Base-by-base conservation (phyloP, 2,888 invertebrate genomes). In the Polymixis lichenea region DNA sequence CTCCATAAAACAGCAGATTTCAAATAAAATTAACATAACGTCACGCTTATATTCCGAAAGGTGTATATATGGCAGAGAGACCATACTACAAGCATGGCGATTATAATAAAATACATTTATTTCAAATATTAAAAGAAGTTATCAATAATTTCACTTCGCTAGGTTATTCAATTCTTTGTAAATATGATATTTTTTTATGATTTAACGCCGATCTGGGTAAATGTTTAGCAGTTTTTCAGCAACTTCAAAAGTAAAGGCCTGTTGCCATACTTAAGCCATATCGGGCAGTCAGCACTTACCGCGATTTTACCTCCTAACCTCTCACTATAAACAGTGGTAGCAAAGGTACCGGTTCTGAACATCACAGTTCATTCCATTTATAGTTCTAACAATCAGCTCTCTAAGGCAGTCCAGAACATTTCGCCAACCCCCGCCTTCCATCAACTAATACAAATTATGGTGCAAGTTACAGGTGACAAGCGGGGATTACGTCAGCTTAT, bases 391-490 rank as follows among this genome's bases (percentile, higher is more conserved):
- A 92, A 95, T 94, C 95, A 93, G 85, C 83, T 80, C 83, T 77
- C 78, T 78, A 65, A 74, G 89, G 91, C 92, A 91, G 91, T 92
- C 84, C 92, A 91, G 92, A 94, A 93, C 93, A 92, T 94, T 94
- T 93, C 88, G 85, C 90, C 88, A 93, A 91, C 93, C 91, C 91
- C 90, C 92, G 91, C 93, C 94, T 93, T 91, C 94, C 94, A 95
- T 95, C 94, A 93, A 94, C 94, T 95, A 95, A 94, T 94, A 94
- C 92, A 91, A 85, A 75, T 74, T 60, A 32, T 84, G 90, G 89
- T 80, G 0, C 74, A 91, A 93, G 84, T 22, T 1, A 85, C 0
- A 76, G 83, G 13, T 13, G 28, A 15, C 13, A 15, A 70, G 60
- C 46, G 62, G 43, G 15, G 13, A 60, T 56, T 22, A 32, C 19